These are phyloP conservation scores for Cardinalis cardinalis DNA, from an alignment of 2,113 vertebrate species.

Conservation along the genomic window DNA sequence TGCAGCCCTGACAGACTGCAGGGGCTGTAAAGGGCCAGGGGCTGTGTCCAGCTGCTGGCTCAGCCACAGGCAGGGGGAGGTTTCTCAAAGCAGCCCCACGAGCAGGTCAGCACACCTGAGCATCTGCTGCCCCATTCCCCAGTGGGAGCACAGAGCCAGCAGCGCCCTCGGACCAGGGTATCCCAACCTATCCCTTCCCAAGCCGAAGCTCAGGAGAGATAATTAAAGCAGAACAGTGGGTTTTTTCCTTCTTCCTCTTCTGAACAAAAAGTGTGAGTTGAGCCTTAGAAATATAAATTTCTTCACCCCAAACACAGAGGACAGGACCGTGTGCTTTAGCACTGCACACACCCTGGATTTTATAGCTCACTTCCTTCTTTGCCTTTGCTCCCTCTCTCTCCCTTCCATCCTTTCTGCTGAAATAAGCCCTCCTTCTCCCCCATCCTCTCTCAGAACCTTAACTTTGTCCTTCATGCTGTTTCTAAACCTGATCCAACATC, in stretches of 20 bases:
- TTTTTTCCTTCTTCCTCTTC: neutral
- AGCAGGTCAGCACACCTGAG: neutral
- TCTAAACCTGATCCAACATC: neutral
- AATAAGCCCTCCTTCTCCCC: neutral
- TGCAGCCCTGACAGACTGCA: fast-evolving
- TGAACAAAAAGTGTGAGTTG: neutral
- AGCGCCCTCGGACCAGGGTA: neutral
- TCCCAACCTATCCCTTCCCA: neutral
- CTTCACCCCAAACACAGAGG: neutral
- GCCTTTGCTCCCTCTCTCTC: neutral
- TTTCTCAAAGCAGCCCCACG: neutral
- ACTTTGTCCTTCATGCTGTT: neutral
- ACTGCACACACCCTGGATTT: neutral
- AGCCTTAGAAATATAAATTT: neutral
- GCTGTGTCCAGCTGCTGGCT: neutral
- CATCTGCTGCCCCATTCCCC: neutral
- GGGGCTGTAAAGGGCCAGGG: fast-evolving
- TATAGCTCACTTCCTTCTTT: neutral
- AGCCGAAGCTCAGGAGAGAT: neutral
- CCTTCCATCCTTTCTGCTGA: neutral
- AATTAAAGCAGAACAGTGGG: neutral
- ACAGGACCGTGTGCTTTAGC: neutral
- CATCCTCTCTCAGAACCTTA: neutral
- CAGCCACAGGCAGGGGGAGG: fast-evolving
- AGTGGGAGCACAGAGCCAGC: neutral